phyloP scores from a whole-genome alignment of 2,113 vertebrate species.

The Myotis lucifugus region DNA sequence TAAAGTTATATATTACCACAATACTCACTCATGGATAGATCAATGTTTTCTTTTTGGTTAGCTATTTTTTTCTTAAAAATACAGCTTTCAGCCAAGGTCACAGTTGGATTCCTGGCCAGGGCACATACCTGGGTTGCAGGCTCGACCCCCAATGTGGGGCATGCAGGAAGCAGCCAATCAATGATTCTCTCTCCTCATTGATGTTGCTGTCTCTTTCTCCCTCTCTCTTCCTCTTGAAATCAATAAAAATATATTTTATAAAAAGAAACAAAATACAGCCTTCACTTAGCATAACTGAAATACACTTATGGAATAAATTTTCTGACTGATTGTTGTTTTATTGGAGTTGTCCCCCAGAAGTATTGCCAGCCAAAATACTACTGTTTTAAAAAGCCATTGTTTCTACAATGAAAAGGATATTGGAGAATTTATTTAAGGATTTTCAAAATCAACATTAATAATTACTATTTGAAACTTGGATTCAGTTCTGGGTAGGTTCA shows the following conservation, averaged over 20 bases:
- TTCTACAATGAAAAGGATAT: conserved; percentile 1
- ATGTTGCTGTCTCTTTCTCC: too few relatives aligned
- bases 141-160: too few relatives aligned
- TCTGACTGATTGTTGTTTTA: conserved; percentile 41
- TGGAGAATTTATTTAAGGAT: conserved; percentile 43
- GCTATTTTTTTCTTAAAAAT: neutral
- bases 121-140: too few relatives aligned
- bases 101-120: too few relatives aligned
- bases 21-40: neutral
- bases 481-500: neutral
- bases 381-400: conserved; percentile 14
- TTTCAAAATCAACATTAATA: conserved; percentile 11
- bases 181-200: too few relatives aligned
- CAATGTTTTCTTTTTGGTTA: neutral
- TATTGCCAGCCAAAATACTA: conserved; percentile 43
- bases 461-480: neutral
- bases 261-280: neutral
- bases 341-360: neutral
- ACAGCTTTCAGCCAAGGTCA: too few relatives aligned
- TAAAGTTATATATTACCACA: neutral
- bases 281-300: conserved; percentile 43
- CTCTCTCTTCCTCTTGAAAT: too few relatives aligned
- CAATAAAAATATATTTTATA: too few relatives aligned
- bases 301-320: neutral
- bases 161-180: too few relatives aligned